These are phyloP conservation scores for Podarcis muralis DNA, from an alignment of 2,113 vertebrate species.

Conservation along the genomic window DNA sequence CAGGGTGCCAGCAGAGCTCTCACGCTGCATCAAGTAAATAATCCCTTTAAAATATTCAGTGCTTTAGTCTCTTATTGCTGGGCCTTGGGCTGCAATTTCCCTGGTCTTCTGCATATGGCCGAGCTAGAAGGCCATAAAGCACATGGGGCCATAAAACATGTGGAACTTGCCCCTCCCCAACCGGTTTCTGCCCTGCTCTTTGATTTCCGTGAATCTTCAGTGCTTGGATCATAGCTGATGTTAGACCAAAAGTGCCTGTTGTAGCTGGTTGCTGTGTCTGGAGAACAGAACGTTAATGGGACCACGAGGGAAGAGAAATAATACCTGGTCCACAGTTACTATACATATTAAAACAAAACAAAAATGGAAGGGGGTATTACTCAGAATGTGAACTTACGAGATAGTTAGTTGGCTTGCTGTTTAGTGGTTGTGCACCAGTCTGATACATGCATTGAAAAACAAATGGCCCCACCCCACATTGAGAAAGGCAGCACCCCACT, in stretches of 20 bases:
- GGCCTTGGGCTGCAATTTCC: neutral
- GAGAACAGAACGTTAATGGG: rapidly evolving
- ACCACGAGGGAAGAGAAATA: neutral
- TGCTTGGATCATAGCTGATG: neutral
- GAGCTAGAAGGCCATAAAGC: neutral
- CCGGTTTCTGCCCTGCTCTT: neutral
- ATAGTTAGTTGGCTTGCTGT: too few relatives aligned
- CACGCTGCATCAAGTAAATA: neutral
- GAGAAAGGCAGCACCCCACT: too few relatives aligned
- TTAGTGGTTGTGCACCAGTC: too few relatives aligned
- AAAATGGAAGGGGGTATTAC: too few relatives aligned
- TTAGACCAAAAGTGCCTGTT: neutral
- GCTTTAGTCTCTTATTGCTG: neutral
- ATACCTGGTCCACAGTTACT: too few relatives aligned
- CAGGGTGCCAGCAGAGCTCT: neutral
- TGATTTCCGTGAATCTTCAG: neutral
- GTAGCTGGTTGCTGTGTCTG: neutral
- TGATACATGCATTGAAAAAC: too few relatives aligned
- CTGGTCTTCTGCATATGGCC: neutral
- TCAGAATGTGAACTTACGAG: too few relatives aligned
- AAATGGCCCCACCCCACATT: too few relatives aligned
- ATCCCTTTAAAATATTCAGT: neutral
- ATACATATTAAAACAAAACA: too few relatives aligned
- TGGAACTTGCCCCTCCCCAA: too few relatives aligned
- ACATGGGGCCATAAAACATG: neutral